phyloP scores from a whole-genome alignment of 2,888 invertebrate genomes.

The Leptura quadrifasciata region DNA sequence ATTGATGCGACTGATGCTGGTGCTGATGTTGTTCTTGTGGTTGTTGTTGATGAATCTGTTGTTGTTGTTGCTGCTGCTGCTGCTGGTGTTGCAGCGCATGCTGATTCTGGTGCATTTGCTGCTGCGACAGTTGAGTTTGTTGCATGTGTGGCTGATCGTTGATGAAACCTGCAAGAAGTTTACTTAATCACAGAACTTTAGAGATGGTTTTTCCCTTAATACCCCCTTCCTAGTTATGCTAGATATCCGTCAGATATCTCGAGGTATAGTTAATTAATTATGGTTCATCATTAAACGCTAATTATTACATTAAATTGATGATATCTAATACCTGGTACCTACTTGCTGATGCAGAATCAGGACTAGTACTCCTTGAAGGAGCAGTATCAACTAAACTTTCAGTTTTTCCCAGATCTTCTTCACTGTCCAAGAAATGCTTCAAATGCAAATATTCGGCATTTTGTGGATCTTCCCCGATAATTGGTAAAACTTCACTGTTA shows the following conservation, averaged over 20 bases:
- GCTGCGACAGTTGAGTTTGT: constrained; percentile 27
- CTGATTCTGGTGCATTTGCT: constrained; percentile 31
- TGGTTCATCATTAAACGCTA: no score
- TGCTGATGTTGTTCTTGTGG: constrained; percentile 28
- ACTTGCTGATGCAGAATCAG: constrained; percentile 57
- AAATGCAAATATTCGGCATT: constrained; percentile 69
- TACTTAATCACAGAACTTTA: not conserved
- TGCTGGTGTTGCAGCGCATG: constrained; percentile 20
- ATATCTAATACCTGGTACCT: constrained; percentile 30
- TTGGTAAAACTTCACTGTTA: constrained; percentile 58
- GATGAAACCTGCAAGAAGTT: constrained; percentile 23
- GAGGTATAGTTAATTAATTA: no score
- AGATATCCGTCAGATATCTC: no score
- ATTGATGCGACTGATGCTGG: constrained; percentile 33
- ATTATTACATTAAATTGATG: no score
- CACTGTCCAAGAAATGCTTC: constrained; percentile 70
- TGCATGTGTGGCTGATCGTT: constrained; percentile 18
- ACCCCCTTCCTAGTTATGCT: no score
- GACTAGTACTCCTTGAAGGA: constrained; percentile 62
- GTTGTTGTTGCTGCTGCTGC: constrained; percentile 3
- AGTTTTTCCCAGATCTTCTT: constrained; percentile 65
- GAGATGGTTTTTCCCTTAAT: no score
- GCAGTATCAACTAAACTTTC: constrained; percentile 60
- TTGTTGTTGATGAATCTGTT: constrained; percentile 28
- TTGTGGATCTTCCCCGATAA: constrained; percentile 65